These are phyloP conservation scores for Meleagris gallopavo DNA, from an alignment of 2,113 vertebrate genomes.

Conservation along the genomic window DNA sequence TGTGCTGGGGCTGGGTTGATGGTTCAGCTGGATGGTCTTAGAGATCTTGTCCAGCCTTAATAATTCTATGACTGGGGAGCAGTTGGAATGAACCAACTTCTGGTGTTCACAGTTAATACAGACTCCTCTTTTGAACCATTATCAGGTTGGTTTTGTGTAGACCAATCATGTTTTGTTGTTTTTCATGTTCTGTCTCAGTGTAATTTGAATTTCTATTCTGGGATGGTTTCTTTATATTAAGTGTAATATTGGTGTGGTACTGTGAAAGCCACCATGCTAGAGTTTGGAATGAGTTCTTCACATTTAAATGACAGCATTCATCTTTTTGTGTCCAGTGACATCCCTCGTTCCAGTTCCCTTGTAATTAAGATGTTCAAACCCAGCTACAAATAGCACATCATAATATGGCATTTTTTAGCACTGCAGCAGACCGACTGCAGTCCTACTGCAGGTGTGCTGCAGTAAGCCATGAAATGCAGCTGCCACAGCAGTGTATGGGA, in stretches of 20 bases:
- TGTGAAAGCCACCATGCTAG: neutral
- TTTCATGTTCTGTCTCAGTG: neutral
- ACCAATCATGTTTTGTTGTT: neutral
- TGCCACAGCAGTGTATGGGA: neutral
- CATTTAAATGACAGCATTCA: neutral
- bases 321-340: neutral
- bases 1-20: too few relatives aligned
- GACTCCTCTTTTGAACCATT: neutral
- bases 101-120: neutral
- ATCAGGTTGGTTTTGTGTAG: neutral
- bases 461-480: conserved; percentile 61
- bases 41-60: too few relatives aligned
- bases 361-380: neutral
- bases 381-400: neutral
- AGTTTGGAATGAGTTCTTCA: neutral
- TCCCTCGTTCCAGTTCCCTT: neutral
- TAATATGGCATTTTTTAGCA: neutral
- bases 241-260: neutral
- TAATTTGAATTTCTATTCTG: neutral
- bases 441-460: conserved; percentile 65
- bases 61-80: too few relatives aligned
- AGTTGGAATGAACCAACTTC: neutral
- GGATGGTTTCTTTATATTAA: neutral
- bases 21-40: too few relatives aligned
- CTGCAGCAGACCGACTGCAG: neutral